phyloP scores from a whole-genome alignment of 2,888 invertebrate genomes.

The Campoplex nolae region DNA sequence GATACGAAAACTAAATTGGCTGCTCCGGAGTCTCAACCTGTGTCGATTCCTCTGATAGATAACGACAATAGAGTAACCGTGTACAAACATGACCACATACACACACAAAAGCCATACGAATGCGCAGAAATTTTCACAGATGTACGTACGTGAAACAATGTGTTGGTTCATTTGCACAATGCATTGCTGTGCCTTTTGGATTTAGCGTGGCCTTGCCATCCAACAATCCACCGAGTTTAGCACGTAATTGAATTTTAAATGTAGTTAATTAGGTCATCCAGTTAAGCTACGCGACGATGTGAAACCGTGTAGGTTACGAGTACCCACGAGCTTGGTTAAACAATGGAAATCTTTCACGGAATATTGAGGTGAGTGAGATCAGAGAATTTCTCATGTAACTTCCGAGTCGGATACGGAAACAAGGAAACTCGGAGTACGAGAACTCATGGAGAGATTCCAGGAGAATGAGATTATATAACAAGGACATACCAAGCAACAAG shows the following conservation, averaged over 20 bases:
- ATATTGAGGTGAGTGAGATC: slow-evolving; percentile 39
- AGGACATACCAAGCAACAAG: slow-evolving; percentile 11
- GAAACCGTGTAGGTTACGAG: slow-evolving; percentile 46
- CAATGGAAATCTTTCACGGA: slow-evolving; percentile 68
- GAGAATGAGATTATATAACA: slow-evolving; percentile 24
- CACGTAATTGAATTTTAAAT: slow-evolving; percentile 82
- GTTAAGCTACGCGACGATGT: slow-evolving; percentile 70
- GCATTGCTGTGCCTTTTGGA: slow-evolving; percentile 62
- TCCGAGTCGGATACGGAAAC: slow-evolving; percentile 19
- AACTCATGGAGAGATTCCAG: neutral
- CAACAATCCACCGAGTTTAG: slow-evolving; percentile 54
- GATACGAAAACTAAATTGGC: slow-evolving; percentile 66
- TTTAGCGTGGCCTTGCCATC: slow-evolving; percentile 19
- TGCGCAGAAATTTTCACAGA: neutral
- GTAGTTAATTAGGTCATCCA: slow-evolving; percentile 79
- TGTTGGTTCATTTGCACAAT: slow-evolving; percentile 58
- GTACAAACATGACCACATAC: slow-evolving; percentile 38
- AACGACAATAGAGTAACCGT: slow-evolving; percentile 61
- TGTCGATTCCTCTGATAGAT: slow-evolving; percentile 66
- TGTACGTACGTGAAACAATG: slow-evolving; percentile 17
- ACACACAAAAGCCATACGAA: slow-evolving; percentile 10
- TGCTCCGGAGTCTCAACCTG: slow-evolving; percentile 42
- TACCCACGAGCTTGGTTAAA: slow-evolving; percentile 57
- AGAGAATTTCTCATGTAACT: slow-evolving; percentile 21
- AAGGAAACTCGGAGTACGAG: slow-evolving; percentile 16